Conservation (phyloP, 2,888 invertebrate species). For the Dendrolimus pini region DNA sequence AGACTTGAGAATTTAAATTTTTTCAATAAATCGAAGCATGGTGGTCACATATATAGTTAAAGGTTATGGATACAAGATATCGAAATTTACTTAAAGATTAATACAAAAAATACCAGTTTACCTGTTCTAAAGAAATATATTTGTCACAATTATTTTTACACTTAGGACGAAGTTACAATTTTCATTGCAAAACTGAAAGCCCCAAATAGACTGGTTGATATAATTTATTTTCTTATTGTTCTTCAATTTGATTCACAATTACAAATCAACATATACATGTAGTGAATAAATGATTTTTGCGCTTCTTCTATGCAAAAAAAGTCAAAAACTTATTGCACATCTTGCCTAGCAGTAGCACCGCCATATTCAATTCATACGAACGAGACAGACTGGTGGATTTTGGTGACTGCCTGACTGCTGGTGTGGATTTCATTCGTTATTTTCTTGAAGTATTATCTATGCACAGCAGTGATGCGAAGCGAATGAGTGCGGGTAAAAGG, state of each 20-base stretch:
- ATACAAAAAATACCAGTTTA: constrained; percentile 49
- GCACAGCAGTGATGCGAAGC: too few relatives aligned
- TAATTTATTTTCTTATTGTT: constrained; percentile 21
- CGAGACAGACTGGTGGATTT: constrained; percentile 26
- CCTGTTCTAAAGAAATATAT: constrained; percentile 62
- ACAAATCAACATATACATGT: constrained; percentile 26
- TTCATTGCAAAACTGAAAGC: constrained; percentile 61
- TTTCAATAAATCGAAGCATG: constrained; percentile 22
- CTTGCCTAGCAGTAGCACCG: constrained; percentile 72
- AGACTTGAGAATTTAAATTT: constrained; percentile 30
- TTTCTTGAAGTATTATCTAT: constrained; percentile 15
- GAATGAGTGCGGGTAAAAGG: too few relatives aligned
- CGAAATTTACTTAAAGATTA: constrained; percentile 13
- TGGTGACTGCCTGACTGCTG: too few relatives aligned
- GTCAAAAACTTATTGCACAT: constrained; percentile 64
- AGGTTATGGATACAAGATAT: constrained; percentile 10
- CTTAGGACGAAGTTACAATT: constrained; percentile 69
- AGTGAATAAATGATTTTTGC: constrained; percentile 33
- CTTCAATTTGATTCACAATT: constrained; percentile 20
- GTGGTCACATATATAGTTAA: constrained; percentile 11
- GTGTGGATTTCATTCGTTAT: constrained; percentile 4
- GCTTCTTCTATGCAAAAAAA: constrained; percentile 54
- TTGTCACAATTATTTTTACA: constrained; percentile 76
- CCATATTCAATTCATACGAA: constrained; percentile 64
- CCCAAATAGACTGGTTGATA: constrained; percentile 29